Evolutionary conservation across 2,888 invertebrate genomes (phyloP).

Genomic region (Hypena proboscidalis): DNA sequence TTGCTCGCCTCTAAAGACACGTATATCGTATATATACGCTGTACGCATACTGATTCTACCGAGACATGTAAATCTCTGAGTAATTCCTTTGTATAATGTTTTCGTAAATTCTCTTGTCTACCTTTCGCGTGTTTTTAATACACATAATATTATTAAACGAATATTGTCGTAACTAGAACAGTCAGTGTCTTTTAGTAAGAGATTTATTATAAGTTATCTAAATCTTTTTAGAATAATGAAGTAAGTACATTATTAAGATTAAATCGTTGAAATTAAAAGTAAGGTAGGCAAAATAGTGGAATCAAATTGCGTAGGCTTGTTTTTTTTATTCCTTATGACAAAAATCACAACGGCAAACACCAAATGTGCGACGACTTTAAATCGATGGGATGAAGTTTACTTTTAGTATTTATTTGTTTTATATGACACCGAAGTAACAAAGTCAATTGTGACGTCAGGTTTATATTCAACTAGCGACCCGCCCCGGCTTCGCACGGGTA

Average conservation of each 20-base stretch:
- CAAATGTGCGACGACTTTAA: background rate
- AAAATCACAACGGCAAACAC: conserved; percentile 18
- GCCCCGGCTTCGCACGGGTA: too few relatives aligned
- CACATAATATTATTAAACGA: too few relatives aligned
- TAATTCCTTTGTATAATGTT: conserved; percentile 48
- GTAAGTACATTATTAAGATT: too few relatives aligned
- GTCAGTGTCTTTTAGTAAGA: background rate
- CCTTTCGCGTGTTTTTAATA: conserved; percentile 40
- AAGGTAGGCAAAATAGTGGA: too few relatives aligned
- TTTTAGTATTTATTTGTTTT: background rate
- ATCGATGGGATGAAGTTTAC: background rate
- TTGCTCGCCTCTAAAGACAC: conserved; percentile 50
- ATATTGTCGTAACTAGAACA: conserved; percentile 4
- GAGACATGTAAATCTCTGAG: conserved; percentile 51
- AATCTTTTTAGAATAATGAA: too few relatives aligned
- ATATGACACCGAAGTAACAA: too few relatives aligned
- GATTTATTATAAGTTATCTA: background rate
- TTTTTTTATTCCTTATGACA: conserved; percentile 30
- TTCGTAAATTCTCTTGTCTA: conserved; percentile 25
- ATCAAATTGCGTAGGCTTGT: conserved; percentile 27
- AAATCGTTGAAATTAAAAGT: too few relatives aligned
- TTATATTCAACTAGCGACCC: too few relatives aligned
- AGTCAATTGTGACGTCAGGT: too few relatives aligned
- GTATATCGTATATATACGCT: conserved; percentile 39
- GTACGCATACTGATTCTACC: conserved; percentile 53